Evolutionary conservation across 35 echinoderm and acorn worm species (phyloP).

Genomic region (Nesometra sesokonis): DNA sequence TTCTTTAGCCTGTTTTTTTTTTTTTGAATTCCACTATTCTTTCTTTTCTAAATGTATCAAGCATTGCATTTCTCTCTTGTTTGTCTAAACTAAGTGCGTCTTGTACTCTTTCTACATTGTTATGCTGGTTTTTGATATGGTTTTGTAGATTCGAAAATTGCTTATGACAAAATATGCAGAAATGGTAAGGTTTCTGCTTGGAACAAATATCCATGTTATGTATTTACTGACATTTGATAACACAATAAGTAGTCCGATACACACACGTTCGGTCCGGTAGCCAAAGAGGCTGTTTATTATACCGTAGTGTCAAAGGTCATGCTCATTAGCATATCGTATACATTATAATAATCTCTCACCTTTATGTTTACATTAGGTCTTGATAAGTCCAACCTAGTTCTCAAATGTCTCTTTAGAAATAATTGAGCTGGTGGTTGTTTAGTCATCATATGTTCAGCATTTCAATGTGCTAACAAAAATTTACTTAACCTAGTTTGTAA

Average conservation of each 20-base stretch:
- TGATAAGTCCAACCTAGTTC: conserved; percentile 11
- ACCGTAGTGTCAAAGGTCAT: not conserved
- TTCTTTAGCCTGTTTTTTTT: too few relatives aligned
- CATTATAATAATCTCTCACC: not conserved
- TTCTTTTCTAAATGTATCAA: too few relatives aligned
- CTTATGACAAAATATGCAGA: too few relatives aligned
- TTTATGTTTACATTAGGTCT: conserved; percentile 14
- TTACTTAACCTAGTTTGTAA: not conserved
- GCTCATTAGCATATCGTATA: not conserved
- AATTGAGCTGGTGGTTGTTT: conserved; percentile 6
- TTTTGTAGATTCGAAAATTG: too few relatives aligned
- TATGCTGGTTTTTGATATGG: too few relatives aligned
- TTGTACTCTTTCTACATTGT: too few relatives aligned
- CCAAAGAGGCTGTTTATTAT: not conserved
- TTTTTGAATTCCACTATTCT: too few relatives aligned
- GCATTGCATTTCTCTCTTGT: too few relatives aligned
- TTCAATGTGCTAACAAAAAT: conserved; percentile 13
- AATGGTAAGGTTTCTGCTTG: too few relatives aligned
- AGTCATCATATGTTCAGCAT: not conserved
- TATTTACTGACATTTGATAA: not conserved
- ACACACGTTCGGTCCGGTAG: not conserved
- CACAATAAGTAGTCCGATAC: not conserved
- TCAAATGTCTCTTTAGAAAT: conserved; percentile 7
- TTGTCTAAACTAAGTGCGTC: too few relatives aligned
- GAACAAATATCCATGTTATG: too few relatives aligned